Conservation (phyloP, 1,140 invertebrate genomes). For the Drosophila arizonae region DNA sequence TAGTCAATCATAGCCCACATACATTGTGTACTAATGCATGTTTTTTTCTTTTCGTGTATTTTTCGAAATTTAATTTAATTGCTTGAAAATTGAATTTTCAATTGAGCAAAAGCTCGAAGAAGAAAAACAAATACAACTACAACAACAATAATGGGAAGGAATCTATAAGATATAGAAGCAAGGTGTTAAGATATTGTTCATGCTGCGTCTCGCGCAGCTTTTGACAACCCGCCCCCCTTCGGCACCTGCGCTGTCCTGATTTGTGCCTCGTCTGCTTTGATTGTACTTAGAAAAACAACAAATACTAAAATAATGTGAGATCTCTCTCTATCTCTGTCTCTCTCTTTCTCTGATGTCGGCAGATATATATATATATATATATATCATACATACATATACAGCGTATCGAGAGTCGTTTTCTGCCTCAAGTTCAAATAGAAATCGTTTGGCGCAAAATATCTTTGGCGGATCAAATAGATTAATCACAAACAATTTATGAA, state of each 20-base stretch:
- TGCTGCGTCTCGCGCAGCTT: constrained; percentile 7
- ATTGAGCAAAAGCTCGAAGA: constrained; percentile 41
- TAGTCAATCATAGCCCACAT: background rate
- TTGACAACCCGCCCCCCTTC: background rate
- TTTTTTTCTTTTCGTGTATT: constrained; percentile 57
- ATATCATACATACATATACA: constrained; percentile 1
- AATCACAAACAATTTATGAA: constrained; percentile 78
- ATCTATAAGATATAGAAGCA: constrained; percentile 17
- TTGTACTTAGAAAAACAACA: constrained; percentile 42
- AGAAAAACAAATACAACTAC: constrained; percentile 16
- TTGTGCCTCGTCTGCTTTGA: constrained; percentile 27
- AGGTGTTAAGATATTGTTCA: constrained; percentile 38
- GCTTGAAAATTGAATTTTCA: constrained; percentile 74
- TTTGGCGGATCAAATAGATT: constrained; percentile 74
- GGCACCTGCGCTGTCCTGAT: too few species aligned
- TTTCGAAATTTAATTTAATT: constrained; percentile 71
- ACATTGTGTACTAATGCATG: background rate
- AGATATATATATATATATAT: background rate
- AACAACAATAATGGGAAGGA: constrained; percentile 20
- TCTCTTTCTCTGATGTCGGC: background rate
- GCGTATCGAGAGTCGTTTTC: constrained; percentile 28
- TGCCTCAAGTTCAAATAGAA: constrained; percentile 77
- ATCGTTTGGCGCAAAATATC: constrained; percentile 61
- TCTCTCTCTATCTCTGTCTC: constrained; percentile 4
- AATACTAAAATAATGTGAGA: constrained; percentile 33